A percentile compares a stretch with the other conserved stretches of the same genome.
These are phyloP conservation scores for Diorhabda sublineata DNA, from an alignment of 1,140 invertebrate genomes.

Conservation along the genomic window DNA sequence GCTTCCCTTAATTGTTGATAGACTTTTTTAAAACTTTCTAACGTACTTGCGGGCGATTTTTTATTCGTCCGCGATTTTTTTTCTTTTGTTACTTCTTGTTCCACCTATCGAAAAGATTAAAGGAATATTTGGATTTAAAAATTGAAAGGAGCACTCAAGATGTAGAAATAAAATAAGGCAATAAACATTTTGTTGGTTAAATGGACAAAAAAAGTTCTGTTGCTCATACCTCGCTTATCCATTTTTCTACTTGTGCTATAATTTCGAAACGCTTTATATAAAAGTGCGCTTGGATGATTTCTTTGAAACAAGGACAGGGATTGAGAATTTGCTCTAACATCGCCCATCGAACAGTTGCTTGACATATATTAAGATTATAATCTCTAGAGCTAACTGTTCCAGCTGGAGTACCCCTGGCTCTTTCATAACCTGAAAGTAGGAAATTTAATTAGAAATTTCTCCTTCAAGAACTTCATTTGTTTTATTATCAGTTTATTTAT, in stretches of 20 bases:
- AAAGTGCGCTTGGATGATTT: constrained; percentile 90
- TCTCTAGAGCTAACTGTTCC: constrained; percentile 85
- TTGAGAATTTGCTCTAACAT: constrained; percentile 91
- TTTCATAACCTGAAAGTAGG: constrained; percentile 64
- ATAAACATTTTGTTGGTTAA: background rate
- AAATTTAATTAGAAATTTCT: background rate
- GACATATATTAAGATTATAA: constrained; percentile 94
- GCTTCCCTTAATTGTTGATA: constrained; percentile 54
- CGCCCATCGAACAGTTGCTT: constrained; percentile 92
- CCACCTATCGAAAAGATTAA: constrained; percentile 7
- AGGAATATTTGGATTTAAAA: background rate
- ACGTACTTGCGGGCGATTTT: constrained; percentile 24
- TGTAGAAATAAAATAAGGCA: constrained; percentile 43
- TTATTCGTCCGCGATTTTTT: constrained; percentile 23
- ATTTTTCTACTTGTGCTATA: constrained; percentile 80
- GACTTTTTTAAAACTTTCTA: constrained; percentile 61
- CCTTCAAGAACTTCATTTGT: background rate
- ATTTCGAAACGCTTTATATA: constrained; percentile 93
- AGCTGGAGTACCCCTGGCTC: constrained; percentile 80
- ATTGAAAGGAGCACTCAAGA: background rate
- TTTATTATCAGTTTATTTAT: background rate
- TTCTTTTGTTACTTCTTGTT: constrained; percentile 25
- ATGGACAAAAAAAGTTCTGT: background rate
- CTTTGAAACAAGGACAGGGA: constrained; percentile 89
- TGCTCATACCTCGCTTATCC: constrained; percentile 71